These are phyloP conservation scores for Alfaro cultratus DNA, from an alignment of 2,797 vertebrate species.

Conservation along the genomic window DNA sequence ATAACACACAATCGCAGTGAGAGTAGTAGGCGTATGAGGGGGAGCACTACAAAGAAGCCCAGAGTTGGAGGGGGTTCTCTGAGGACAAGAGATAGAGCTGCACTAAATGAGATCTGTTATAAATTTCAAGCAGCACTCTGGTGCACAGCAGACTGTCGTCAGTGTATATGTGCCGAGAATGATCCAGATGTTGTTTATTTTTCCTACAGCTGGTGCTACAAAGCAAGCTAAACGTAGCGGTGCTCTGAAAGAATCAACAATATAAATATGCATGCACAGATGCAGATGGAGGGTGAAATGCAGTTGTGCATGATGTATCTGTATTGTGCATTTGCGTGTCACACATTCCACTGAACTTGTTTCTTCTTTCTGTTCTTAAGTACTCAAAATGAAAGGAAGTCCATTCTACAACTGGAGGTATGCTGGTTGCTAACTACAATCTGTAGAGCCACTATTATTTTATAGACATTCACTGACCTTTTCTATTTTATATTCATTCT, in stretches of 20 bases:
- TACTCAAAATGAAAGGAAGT: slow-evolving; percentile 83
- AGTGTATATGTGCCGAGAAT: slow-evolving; percentile 18
- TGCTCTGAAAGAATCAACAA: slow-evolving; percentile 53
- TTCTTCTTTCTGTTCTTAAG: slow-evolving; percentile 78
- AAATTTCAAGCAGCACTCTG: slow-evolving; percentile 23
- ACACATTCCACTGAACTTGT: slow-evolving; percentile 68
- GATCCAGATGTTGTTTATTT: slow-evolving; percentile 67
- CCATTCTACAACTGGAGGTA: slow-evolving; percentile 81
- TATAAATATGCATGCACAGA: slow-evolving; percentile 57
- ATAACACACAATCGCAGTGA: slow-evolving; percentile 53
- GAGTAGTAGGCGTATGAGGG: slow-evolving; percentile 44
- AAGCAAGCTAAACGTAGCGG: slow-evolving; percentile 42
- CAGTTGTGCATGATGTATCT: slow-evolving; percentile 20
- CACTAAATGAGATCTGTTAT: slow-evolving; percentile 27
- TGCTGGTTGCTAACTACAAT: slow-evolving; percentile 74
- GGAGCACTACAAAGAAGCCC: slow-evolving; percentile 60
- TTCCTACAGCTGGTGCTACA: slow-evolving; percentile 60
- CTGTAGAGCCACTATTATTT: slow-evolving; percentile 63
- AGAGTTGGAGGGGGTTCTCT: slow-evolving; percentile 48
- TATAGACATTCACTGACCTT: slow-evolving; percentile 46
- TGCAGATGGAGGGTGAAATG: slow-evolving; percentile 11
- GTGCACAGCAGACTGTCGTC: slow-evolving; percentile 15
- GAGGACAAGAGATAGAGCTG: slow-evolving; percentile 52
- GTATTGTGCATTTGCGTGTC: slow-evolving; percentile 44
- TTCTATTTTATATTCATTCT: slow-evolving; percentile 51